phyloP scores from a whole-genome alignment of 2,888 invertebrate species.

The Margaritifera margaritifera region DNA sequence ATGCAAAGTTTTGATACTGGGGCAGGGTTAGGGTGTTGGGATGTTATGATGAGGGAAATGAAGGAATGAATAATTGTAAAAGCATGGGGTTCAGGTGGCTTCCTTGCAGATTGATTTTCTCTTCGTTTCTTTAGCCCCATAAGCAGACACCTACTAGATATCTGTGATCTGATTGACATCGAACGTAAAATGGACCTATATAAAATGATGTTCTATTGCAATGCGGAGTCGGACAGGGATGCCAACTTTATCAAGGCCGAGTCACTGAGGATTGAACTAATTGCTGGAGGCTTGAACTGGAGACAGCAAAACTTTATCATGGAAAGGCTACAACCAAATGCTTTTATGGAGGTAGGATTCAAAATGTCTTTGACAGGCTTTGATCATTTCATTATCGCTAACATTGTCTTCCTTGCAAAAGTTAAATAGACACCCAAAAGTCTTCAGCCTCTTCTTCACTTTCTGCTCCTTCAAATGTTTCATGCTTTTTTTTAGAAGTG shows the following conservation, averaged over 20 bases:
- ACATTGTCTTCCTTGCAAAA: too few relatives aligned
- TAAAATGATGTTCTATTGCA: constrained; percentile 70
- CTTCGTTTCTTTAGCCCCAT: constrained; percentile 58
- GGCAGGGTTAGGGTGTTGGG: too few relatives aligned
- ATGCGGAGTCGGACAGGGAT: constrained; percentile 65
- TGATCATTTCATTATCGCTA: too few relatives aligned
- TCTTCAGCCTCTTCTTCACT: too few relatives aligned
- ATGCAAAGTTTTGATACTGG: too few relatives aligned
- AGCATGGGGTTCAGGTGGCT: too few relatives aligned
- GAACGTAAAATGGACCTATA: constrained; percentile 71
- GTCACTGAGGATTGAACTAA: constrained; percentile 68
- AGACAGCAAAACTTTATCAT: constrained; percentile 71
- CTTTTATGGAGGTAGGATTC: constrained; percentile 63
- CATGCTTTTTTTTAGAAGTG: too few relatives aligned
- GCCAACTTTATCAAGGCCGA: constrained; percentile 70
- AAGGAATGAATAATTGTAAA: too few relatives aligned
- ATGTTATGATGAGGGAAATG: too few relatives aligned
- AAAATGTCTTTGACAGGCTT: neutral
- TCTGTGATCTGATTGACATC: constrained; percentile 69
- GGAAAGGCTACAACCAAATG: constrained; percentile 67
- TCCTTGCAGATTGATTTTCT: too few relatives aligned
- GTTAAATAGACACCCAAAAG: too few relatives aligned
- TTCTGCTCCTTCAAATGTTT: too few relatives aligned
- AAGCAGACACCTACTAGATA: constrained; percentile 69
- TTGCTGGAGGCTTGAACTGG: constrained; percentile 72